Evolutionary conservation across 2,797 vertebrate genomes (phyloP), one percentile per base, ranked within the genome.

Genomic region (Coendou prehensilis): DNA sequence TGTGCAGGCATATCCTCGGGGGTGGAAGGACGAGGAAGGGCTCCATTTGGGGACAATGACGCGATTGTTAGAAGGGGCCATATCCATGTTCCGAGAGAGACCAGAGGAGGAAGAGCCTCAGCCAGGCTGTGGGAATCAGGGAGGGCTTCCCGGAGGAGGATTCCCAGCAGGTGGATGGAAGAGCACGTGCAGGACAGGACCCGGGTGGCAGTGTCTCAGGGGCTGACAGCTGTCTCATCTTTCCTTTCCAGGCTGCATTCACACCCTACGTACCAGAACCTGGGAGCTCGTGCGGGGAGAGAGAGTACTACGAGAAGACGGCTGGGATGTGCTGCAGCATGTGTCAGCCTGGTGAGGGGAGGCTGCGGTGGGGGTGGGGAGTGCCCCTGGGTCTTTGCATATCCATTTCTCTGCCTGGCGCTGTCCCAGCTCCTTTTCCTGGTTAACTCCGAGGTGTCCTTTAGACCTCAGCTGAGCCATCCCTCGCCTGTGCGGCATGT

Each of bases 311-410:
- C 4, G 54, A 98, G 1, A 85, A 96, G 45, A n/a, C 1, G 1
- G 26, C 91, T 18, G 71, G 97, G n/a, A 97, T 83, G 93, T 98
- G 98, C 94, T 99, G 98, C 82, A 96, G 97, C 56, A 90, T 69
- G 47, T 99, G 99, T 92, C 95, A 97, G 9, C 98, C 98, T 89
- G 98, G 98, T 99, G 97, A 94, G 92, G 14, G 50, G 11, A 26
- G 22, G 79, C 69, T 1, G 69, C 6, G 75, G 14, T 13, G 37
- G 57, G 47, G 82, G 45, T n/a, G 10, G 41, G 28, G 14, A 0
- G 2, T 50, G 45, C 64, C 41, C 87, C 90, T 41, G 84, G 59
- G 73, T 64, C 78, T 61, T 64, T 17, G 80, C 26, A 59, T 2
- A 3, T 50, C 59, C 28, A 28, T 81, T 28, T 33, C 9, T 83